These are phyloP conservation scores for Dolichotis patagonum DNA, from an alignment of 2,113 vertebrate species.

Conservation along the genomic window DNA sequence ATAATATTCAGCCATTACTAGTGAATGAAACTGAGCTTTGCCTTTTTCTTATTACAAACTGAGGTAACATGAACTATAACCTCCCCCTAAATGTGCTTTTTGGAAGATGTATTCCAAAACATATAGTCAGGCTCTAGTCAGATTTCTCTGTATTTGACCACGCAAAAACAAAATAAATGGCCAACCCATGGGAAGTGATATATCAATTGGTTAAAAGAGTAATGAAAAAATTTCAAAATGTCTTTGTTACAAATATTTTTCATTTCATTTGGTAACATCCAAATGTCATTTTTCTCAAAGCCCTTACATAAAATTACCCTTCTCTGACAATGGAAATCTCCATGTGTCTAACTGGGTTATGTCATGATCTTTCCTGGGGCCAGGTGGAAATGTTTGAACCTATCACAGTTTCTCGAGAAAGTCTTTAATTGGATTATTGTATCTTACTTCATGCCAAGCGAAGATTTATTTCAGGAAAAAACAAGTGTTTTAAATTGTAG, in stretches of 20 bases:
- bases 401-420: neutral
- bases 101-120: neutral
- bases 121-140: neutral
- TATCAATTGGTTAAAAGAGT: neutral
- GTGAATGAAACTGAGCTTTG: neutral
- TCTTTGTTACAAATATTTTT: neutral
- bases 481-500: neutral
- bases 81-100: neutral
- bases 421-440: neutral
- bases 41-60: neutral
- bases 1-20: neutral
- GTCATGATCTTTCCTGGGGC: neutral
- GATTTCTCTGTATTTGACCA: neutral
- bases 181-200: neutral
- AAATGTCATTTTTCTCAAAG: neutral
- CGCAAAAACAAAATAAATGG: constrained; percentile 24
- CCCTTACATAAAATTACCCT: neutral
- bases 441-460: neutral
- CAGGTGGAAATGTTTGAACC: neutral
- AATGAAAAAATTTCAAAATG: neutral
- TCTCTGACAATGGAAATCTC: neutral
- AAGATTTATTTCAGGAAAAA: constrained; percentile 40
- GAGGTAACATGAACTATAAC: neutral
- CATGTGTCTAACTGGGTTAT: neutral
- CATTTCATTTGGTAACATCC: neutral